Conservation (phyloP, 1,140 invertebrate genomes). For the Pararge aegeria region DNA sequence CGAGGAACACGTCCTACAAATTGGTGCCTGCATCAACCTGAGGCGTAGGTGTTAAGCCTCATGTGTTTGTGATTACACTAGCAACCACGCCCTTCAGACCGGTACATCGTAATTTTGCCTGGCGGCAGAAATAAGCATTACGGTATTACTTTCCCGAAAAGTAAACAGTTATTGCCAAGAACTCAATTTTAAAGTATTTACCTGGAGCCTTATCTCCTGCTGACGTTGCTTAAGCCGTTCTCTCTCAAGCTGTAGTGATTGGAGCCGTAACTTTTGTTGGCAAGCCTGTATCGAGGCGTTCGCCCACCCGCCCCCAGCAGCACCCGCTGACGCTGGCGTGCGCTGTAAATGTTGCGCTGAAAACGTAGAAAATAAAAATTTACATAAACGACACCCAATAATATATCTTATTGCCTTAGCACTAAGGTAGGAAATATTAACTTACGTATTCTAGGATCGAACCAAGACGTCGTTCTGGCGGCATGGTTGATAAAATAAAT, state of each 20-base stretch:
- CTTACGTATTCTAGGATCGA: constrained; percentile 94
- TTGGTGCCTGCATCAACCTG: too few relatives aligned
- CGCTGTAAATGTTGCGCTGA: constrained; percentile 87
- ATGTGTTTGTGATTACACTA: too few relatives aligned
- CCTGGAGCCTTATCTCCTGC: constrained; percentile 93
- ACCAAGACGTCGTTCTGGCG: constrained; percentile 97
- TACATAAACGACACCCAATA: background rate
- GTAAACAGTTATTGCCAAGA: too few relatives aligned
- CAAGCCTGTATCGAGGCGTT: constrained; percentile 83
- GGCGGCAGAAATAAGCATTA: too few relatives aligned
- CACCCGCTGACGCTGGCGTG: constrained; percentile 81
- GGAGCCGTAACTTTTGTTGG: constrained; percentile 89
- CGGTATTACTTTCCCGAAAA: too few relatives aligned
- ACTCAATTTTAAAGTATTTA: too few relatives aligned
- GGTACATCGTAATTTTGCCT: too few relatives aligned
- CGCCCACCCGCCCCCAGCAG: constrained; percentile 80
- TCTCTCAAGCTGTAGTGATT: constrained; percentile 92
- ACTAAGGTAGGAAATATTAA: constrained; percentile 72
- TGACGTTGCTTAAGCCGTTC: constrained; percentile 92
- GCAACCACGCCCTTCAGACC: too few relatives aligned
- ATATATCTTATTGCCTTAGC: background rate
- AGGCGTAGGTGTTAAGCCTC: too few relatives aligned
- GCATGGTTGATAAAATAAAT: constrained; percentile 99
- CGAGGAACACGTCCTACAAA: too few relatives aligned
- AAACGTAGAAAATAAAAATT: constrained; percentile 32